Evolutionary conservation across 2,888 invertebrate species (phyloP).

Genomic region (Eilema depressum): DNA sequence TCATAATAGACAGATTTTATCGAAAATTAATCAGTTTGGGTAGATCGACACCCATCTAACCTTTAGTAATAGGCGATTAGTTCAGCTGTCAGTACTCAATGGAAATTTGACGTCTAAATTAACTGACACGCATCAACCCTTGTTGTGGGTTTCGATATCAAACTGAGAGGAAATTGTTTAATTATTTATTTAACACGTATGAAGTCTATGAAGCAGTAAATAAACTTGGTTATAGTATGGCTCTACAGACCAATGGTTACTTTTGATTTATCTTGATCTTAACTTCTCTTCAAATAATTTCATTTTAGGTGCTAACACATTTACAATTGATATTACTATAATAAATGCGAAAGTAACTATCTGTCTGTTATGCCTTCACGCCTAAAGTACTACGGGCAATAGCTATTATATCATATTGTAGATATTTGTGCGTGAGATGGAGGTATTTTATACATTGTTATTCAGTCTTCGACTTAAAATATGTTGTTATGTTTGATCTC

Average conservation of each 20-base stretch:
- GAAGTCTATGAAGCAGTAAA: background rate
- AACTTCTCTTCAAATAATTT: background rate
- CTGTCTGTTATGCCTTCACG: too few species aligned
- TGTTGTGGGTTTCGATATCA: constrained; percentile 15
- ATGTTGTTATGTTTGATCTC: too few species aligned
- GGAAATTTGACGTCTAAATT: constrained; percentile 26
- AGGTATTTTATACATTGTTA: too few species aligned
- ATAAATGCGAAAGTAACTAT: too few species aligned
- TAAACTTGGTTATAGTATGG: background rate
- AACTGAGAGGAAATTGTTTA: background rate
- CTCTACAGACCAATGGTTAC: background rate
- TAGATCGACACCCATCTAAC: constrained; percentile 26
- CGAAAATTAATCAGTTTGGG: constrained; percentile 30
- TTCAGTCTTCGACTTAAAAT: too few species aligned
- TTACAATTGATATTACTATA: too few species aligned
- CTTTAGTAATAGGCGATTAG: constrained; percentile 32
- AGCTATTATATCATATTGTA: too few species aligned
- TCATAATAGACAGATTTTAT: constrained; percentile 19
- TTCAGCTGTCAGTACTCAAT: constrained; percentile 28
- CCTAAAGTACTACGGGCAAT: too few species aligned
- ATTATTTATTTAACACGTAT: background rate
- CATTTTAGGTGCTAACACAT: too few species aligned
- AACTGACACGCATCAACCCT: constrained; percentile 14
- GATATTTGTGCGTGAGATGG: too few species aligned
- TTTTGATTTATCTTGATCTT: background rate